These are phyloP conservation scores for Hydrozoanthus tunicans DNA, from an alignment of 64 coral and sea anemone genomes.

Conservation along the genomic window DNA sequence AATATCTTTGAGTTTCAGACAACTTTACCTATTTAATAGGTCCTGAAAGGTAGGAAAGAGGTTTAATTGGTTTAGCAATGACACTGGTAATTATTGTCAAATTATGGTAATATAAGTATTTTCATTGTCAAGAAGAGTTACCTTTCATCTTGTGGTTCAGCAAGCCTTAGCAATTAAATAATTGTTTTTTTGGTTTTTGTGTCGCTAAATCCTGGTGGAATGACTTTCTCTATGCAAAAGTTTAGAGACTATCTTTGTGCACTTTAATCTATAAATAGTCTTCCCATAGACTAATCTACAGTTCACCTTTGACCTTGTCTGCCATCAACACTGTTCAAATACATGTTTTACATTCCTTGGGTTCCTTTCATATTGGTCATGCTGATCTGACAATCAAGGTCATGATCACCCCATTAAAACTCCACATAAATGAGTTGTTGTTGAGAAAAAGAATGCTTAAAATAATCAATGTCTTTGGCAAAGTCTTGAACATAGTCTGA, in stretches of 20 bases:
- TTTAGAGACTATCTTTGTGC: slow-evolving; percentile 3
- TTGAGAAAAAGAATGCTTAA: not conserved
- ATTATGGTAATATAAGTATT: no score
- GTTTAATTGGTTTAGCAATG: no score
- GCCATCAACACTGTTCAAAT: not conserved
- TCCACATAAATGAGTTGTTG: not conserved
- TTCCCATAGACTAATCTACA: not conserved
- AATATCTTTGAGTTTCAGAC: no score
- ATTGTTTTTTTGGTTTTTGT: no score
- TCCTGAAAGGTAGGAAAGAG: no score
- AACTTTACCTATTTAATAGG: no score
- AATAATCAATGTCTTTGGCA: not conserved
- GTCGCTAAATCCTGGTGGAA: not conserved
- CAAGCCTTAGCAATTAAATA: no score
- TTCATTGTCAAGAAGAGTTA: no score
- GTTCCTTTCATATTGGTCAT: slow-evolving; percentile 23
- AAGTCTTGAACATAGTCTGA: not conserved
- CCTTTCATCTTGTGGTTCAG: no score
- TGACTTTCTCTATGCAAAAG: not conserved
- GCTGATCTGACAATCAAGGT: slow-evolving; percentile 21
- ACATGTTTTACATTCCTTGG: not conserved
- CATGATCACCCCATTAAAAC: not conserved
- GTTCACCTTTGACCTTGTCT: slow-evolving; percentile 10
- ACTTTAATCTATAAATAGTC: not conserved
- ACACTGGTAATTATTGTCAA: no score